These are phyloP conservation scores for Xenus cinereus DNA, from an alignment of 2,113 vertebrate species.

Conservation along the genomic window DNA sequence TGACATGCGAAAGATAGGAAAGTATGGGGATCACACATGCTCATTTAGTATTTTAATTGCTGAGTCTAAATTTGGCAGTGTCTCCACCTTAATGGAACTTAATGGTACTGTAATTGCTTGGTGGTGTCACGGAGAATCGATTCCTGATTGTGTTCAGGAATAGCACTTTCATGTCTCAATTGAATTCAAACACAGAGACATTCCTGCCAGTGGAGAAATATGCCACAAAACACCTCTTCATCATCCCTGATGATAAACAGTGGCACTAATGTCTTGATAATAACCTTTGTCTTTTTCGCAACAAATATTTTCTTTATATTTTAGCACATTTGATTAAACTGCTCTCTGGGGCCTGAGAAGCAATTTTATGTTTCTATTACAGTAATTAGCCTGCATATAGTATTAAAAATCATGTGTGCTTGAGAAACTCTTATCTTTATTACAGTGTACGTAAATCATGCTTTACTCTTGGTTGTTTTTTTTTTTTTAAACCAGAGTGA, in stretches of 20 bases:
- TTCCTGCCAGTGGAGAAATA: neutral
- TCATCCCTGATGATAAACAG: slow-evolving; percentile 12
- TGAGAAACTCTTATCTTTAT: neutral
- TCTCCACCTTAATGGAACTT: slow-evolving; percentile 64
- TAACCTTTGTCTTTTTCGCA: neutral
- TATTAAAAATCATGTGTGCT: neutral
- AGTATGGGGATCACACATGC: slow-evolving; percentile 22
- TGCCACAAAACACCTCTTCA: neutral
- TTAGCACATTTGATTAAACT: slow-evolving; percentile 12
- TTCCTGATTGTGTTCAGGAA: slow-evolving; percentile 52
- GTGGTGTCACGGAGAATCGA: slow-evolving; percentile 39
- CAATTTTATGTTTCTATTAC: neutral
- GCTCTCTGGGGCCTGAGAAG: neutral
- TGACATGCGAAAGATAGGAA: neutral
- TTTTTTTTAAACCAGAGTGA: neutral
- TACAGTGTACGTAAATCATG: neutral
- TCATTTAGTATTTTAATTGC: slow-evolving; percentile 60
- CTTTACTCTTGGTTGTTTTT: neutral
- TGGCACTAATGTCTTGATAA: neutral
- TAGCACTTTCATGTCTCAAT: slow-evolving; percentile 29
- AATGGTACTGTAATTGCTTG: slow-evolving; percentile 62
- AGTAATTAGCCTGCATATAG: neutral
- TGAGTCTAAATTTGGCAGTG: slow-evolving; percentile 52
- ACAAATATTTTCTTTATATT: neutral
- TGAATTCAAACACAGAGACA: neutral